These are phyloP conservation scores for Kryptolebias ocellatus DNA, from an alignment of 2,797 vertebrate species.

Conservation along the genomic window DNA sequence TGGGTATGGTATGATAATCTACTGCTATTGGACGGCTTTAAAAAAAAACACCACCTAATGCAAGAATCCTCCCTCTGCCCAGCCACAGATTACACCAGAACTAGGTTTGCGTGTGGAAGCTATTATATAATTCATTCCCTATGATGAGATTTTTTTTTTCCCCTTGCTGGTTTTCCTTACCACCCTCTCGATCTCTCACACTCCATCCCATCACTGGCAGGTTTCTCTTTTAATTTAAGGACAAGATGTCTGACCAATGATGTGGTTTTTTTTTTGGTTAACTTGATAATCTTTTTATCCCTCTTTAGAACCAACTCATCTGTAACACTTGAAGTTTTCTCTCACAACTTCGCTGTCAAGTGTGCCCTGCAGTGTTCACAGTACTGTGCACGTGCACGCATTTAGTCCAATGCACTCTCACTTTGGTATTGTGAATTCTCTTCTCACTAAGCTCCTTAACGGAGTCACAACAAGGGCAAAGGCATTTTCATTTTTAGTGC, in stretches of 20 bases:
- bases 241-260: slow-evolving; percentile 52
- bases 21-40: slow-evolving; percentile 75
- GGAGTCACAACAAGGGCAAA: slow-evolving; percentile 73
- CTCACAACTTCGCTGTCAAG: slow-evolving; percentile 5
- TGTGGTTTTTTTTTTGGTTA: slow-evolving; percentile 32
- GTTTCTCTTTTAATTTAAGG: slow-evolving; percentile 73
- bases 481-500: slow-evolving; percentile 46
- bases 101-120: slow-evolving; percentile 72
- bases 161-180: slow-evolving; percentile 63
- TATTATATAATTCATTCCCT: slow-evolving; percentile 82
- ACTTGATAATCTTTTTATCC: slow-evolving; percentile 74
- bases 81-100: slow-evolving; percentile 75
- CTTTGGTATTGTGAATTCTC: slow-evolving; percentile 65
- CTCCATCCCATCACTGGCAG: slow-evolving; percentile 57
- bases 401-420: slow-evolving; percentile 34
- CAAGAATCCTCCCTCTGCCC: slow-evolving; percentile 74
- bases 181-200: slow-evolving; percentile 23
- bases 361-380: slow-evolving; percentile 1
- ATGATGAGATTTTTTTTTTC: slow-evolving; percentile 78
- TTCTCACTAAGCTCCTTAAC: slow-evolving; percentile 73
- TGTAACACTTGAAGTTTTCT: slow-evolving; percentile 52
- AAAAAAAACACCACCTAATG: slow-evolving; percentile 64
- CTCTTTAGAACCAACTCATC: slow-evolving; percentile 64
- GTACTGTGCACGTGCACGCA: slow-evolving; percentile 13
- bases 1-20: slow-evolving; percentile 66